Conservation (phyloP, 2,888 invertebrate genomes). For the Metallyticus violacea region DNA sequence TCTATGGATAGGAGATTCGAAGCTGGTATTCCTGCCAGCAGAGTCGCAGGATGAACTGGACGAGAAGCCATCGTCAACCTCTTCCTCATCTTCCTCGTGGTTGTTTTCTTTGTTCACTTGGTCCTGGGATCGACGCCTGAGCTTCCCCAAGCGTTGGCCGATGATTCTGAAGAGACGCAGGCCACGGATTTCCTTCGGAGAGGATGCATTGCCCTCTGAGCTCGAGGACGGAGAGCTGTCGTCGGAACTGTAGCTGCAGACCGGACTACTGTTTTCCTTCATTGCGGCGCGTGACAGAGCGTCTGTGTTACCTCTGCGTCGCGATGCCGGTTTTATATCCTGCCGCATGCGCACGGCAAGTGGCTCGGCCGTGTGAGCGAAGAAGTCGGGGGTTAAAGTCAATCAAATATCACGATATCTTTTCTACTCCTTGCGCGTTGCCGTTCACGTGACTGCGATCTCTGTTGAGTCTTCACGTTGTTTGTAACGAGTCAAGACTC, state of each 20-base stretch:
- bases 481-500: no score
- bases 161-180: slow-evolving; percentile 64
- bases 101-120: slow-evolving; percentile 29
- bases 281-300: not conserved
- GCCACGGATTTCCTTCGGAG: slow-evolving; percentile 45
- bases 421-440: no score
- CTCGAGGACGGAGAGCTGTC: not conserved
- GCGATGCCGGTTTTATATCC: not conserved
- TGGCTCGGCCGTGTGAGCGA: no score
- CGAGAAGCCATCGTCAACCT: not conserved
- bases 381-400: no score
- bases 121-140: slow-evolving; percentile 40
- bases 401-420: no score
- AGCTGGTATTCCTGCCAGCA: not conserved
- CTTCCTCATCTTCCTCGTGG: slow-evolving; percentile 38
- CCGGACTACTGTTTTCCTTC: not conserved
- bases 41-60: not conserved
- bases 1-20: not conserved
- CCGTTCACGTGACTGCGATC: no score
- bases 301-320: not conserved
- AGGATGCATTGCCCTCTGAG: not conserved
- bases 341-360: not conserved
- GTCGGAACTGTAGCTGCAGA: not conserved
- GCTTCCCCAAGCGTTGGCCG: slow-evolving; percentile 57
- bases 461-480: no score